These are phyloP conservation scores for Thymallus thymallus DNA, from an alignment of 2,113 vertebrate species.

Conservation along the genomic window DNA sequence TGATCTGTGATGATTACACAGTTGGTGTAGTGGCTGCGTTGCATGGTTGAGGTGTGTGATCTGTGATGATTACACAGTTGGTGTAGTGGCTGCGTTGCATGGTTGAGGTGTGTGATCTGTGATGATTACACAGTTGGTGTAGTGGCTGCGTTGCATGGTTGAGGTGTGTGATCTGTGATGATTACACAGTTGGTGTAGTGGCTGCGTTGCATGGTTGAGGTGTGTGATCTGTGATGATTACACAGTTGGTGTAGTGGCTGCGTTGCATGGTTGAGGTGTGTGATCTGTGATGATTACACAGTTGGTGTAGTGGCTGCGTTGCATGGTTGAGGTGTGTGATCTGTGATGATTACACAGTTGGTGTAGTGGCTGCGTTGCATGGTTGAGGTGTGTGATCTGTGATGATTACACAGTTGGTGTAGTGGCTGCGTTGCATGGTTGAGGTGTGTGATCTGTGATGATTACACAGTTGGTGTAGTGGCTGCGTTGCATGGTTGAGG, in stretches of 20 bases:
- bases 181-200: no score
- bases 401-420: no score
- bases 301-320: slow-evolving; percentile 1
- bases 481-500: neutral
- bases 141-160: neutral
- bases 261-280: neutral
- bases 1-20: neutral
- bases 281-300: neutral
- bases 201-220: neutral
- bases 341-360: no score
- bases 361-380: neutral
- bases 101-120: neutral
- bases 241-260: slow-evolving; percentile 1
- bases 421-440: neutral
- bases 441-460: neutral
- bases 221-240: neutral
- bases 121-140: no score
- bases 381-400: neutral
- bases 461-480: no score
- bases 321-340: neutral
- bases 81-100: neutral
- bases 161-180: neutral
- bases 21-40: slow-evolving; percentile 1
- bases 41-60: neutral
- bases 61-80: no score